Evolutionary conservation across 2,888 invertebrate species (phyloP).

Genomic region (Agriopis aurantiaria): DNA sequence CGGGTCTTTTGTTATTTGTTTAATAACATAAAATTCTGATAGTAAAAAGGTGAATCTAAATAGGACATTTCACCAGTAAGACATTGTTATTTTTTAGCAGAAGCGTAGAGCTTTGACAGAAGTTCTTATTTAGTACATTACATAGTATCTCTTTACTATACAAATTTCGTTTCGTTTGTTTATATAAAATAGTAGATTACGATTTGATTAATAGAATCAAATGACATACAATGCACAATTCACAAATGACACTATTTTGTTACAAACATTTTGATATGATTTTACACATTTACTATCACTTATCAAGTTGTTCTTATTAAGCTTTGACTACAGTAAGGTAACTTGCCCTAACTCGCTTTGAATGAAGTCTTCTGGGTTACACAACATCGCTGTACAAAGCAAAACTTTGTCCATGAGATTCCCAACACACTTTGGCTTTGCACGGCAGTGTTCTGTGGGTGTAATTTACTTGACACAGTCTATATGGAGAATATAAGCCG

Average conservation of each 20-base stretch:
- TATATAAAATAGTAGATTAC: slow-evolving; percentile 42
- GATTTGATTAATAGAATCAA: slow-evolving; percentile 42
- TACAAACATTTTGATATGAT: slow-evolving; percentile 68
- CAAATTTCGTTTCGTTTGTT: slow-evolving; percentile 39
- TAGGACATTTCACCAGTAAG: slow-evolving; percentile 46
- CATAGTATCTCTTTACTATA: slow-evolving; percentile 38
- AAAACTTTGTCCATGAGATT: slow-evolving; percentile 23
- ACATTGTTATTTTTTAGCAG: slow-evolving; percentile 47
- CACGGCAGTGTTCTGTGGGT: slow-evolving; percentile 9
- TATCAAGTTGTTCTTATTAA: slow-evolving; percentile 35
- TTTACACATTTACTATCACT: slow-evolving; percentile 49
- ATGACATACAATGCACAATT: slow-evolving; percentile 52
- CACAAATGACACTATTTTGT: slow-evolving; percentile 49
- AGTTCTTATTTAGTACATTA: slow-evolving; percentile 38
- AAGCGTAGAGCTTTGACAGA: slow-evolving; percentile 38
- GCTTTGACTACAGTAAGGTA: slow-evolving; percentile 30
- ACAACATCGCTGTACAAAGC: slow-evolving; percentile 24
- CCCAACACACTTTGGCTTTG: slow-evolving; percentile 17
- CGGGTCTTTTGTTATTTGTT: too few species aligned
- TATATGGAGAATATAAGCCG: slow-evolving; percentile 6
- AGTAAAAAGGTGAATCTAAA: slow-evolving; percentile 30
- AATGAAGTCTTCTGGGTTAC: slow-evolving; percentile 15
- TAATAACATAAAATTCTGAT: slow-evolving; percentile 28
- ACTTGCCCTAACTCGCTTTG: slow-evolving; percentile 15
- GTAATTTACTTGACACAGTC: not conserved